Conservation (phyloP, 2,888 invertebrate species). For the Zaprionus bogoriensis region DNA sequence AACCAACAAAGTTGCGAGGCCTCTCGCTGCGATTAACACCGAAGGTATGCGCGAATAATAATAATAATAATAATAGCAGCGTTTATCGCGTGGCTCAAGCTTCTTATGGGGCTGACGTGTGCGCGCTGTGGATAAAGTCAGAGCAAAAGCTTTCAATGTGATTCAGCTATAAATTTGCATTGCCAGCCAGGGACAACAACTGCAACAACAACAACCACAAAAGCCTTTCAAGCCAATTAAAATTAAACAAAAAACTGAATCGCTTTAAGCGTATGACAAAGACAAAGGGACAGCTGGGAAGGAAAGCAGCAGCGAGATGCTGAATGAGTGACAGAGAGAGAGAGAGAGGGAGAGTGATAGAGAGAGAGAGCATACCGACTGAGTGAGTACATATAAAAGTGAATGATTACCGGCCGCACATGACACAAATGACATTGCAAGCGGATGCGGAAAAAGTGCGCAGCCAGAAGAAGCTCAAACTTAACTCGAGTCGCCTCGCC, state of each 20-base stretch:
- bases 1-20: slow-evolving; percentile 7
- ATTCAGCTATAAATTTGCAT: slow-evolving; percentile 43
- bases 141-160: slow-evolving; percentile 31
- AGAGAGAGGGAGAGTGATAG: background rate
- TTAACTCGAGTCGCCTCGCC: background rate
- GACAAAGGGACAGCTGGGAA: slow-evolving; percentile 4
- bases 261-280: slow-evolving; percentile 25
- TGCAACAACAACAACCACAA: slow-evolving; percentile 29
- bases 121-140: slow-evolving; percentile 11
- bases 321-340: background rate
- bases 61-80: slow-evolving; percentile 23
- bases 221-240: slow-evolving; percentile 56
- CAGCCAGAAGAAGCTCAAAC: slow-evolving; percentile 12
- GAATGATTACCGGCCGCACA: slow-evolving; percentile 63
- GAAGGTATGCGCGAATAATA: background rate
- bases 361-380: background rate
- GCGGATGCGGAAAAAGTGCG: slow-evolving; percentile 69
- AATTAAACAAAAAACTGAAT: slow-evolving; percentile 52
- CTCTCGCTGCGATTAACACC: slow-evolving; percentile 10
- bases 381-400: slow-evolving; percentile 25
- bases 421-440: slow-evolving; percentile 75
- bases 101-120: slow-evolving; percentile 23
- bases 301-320: background rate
- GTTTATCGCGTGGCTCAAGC: slow-evolving; percentile 21
- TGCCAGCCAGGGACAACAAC: slow-evolving; percentile 14